phyloP scores from a whole-genome alignment of 2,113 vertebrate genomes.

The Antechinus stuartii region DNA sequence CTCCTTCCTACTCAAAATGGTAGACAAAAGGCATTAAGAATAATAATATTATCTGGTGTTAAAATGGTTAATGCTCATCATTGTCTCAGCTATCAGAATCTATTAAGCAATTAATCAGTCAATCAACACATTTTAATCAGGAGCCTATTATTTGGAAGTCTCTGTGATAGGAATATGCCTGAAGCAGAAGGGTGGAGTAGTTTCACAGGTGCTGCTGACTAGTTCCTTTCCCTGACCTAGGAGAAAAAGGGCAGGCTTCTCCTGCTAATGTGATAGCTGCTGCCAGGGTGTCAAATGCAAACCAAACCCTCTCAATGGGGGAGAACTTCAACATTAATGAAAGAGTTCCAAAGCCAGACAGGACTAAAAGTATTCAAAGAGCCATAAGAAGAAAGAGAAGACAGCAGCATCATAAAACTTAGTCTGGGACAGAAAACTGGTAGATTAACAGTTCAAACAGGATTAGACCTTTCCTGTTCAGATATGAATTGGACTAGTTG shows the following conservation, averaged over 20 bases:
- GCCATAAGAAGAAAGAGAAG: neutral
- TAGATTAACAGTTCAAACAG: neutral
- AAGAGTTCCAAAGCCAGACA: neutral
- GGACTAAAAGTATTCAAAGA: neutral
- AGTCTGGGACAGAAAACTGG: neutral
- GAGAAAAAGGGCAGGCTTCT: neutral
- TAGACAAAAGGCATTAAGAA: neutral
- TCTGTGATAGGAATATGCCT: neutral
- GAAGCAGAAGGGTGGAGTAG: neutral
- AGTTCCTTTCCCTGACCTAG: neutral
- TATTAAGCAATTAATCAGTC: neutral
- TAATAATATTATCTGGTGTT: neutral
- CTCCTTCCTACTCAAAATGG: neutral
- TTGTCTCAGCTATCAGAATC: neutral
- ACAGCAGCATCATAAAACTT: neutral
- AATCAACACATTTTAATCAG: slow-evolving; percentile 2
- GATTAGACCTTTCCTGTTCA: neutral
- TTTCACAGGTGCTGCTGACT: neutral
- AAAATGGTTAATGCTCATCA: neutral
- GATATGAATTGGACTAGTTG: neutral
- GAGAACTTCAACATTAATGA: neutral
- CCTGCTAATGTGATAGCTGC: neutral
- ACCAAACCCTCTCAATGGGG: neutral
- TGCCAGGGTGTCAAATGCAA: neutral
- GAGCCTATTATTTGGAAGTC: neutral